These are phyloP conservation scores for Redunca redunca DNA, from an alignment of 2,113 vertebrate species.

Conservation along the genomic window DNA sequence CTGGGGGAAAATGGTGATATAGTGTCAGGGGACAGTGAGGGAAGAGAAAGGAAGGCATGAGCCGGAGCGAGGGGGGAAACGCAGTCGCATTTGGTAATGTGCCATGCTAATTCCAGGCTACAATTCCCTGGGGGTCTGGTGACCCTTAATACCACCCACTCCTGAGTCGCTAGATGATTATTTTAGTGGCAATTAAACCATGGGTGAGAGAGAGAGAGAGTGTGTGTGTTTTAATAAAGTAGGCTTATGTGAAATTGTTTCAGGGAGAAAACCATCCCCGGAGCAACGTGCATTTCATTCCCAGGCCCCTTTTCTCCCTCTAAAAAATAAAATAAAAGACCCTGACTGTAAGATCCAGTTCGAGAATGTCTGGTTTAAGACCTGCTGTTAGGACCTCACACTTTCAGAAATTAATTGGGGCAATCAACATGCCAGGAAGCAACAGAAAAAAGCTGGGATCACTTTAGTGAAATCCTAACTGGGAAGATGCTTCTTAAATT, in stretches of 20 bases:
- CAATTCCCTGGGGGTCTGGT: background rate
- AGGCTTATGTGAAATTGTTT: slow-evolving; percentile 69
- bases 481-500: background rate
- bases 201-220: background rate
- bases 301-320: slow-evolving; percentile 26
- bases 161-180: slow-evolving; percentile 30
- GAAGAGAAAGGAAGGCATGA: slow-evolving; percentile 5
- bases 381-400: slow-evolving; percentile 53
- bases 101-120: slow-evolving; percentile 15
- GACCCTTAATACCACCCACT: slow-evolving; percentile 30
- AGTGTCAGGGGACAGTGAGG: background rate
- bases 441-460: background rate
- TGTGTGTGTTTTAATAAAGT: slow-evolving; percentile 67
- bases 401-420: slow-evolving; percentile 60
- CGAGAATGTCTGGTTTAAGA: slow-evolving; percentile 38
- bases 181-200: slow-evolving; percentile 63
- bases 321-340: slow-evolving; percentile 51
- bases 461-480: slow-evolving; percentile 3
- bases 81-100: background rate
- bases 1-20: background rate
- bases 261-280: slow-evolving; percentile 27
- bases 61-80: background rate
- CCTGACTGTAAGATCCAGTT: slow-evolving; percentile 35
- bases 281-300: slow-evolving; percentile 62
- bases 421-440: slow-evolving; percentile 22